A percentile compares a stretch with the other conserved stretches of the same genome.
Evolutionary conservation across 2,113 vertebrate genomes (phyloP).

Genomic region (Sinocyclocheilus rhinocerous): DNA sequence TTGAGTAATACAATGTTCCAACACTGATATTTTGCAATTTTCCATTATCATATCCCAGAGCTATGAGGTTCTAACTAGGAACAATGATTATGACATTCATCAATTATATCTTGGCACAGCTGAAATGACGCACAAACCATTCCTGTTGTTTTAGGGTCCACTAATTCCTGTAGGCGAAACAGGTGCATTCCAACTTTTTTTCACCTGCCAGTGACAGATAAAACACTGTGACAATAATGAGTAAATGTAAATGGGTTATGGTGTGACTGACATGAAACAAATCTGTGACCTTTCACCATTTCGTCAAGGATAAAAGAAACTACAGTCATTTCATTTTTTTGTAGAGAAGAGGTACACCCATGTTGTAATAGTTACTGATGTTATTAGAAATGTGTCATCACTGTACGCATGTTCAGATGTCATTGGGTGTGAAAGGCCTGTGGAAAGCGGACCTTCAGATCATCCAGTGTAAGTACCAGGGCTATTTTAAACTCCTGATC

Average conservation of each 20-base stretch:
- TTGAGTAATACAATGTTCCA: background rate
- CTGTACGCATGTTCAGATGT: background rate
- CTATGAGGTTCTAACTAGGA: background rate
- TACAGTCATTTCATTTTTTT: background rate
- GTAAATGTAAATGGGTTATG: background rate
- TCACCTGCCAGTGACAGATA: background rate
- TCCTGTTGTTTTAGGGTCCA: background rate
- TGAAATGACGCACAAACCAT: background rate
- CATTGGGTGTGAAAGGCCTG: conserved; percentile 10
- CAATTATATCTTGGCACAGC: background rate
- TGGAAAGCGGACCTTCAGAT: background rate
- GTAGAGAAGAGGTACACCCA: conserved; percentile 3
- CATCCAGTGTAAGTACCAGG: background rate
- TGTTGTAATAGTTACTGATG: conserved; percentile 16
- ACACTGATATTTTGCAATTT: background rate
- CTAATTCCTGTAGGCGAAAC: background rate
- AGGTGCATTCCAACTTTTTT: background rate
- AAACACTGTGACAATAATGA: conserved; percentile 15
- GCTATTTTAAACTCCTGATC: background rate
- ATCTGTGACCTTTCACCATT: conserved; percentile 21
- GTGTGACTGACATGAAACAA: background rate
- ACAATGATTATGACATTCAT: background rate
- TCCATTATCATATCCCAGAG: background rate
- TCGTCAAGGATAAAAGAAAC: background rate
- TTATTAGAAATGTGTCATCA: conserved; percentile 27